Evolutionary conservation across 2,888 invertebrate species (phyloP).

Genomic region (Macroteleia sp.): DNA sequence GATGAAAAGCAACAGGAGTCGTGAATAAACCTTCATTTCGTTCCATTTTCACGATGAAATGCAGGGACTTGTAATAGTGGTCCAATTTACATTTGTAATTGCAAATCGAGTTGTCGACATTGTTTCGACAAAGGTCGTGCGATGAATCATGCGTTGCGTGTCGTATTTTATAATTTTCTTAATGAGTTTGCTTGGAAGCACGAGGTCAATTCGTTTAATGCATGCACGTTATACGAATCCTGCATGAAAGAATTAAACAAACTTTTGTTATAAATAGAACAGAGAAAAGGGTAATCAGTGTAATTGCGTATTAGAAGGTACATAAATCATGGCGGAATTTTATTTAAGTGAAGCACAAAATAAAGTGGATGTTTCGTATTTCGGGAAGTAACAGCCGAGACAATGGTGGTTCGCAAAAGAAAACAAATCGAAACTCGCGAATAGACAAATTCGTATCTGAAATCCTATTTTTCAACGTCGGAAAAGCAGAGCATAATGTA

Average conservation of each 20-base stretch:
- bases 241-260: conserved; percentile 36
- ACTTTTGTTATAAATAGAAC: conserved; percentile 10
- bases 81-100: conserved; percentile 59
- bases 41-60: conserved; percentile 22
- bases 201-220: conserved; percentile 59
- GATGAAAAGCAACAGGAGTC: not conserved
- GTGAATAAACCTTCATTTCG: conserved; percentile 30
- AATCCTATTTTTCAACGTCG: conserved; percentile 28
- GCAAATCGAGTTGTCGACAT: conserved; percentile 57
- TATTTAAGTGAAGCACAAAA: not conserved
- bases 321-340: conserved; percentile 1
- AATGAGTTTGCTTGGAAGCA: conserved; percentile 49
- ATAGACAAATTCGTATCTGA: conserved; percentile 32
- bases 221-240: conserved; percentile 18
- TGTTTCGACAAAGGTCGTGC: conserved; percentile 55
- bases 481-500: conserved; percentile 60
- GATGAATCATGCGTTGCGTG: conserved; percentile 63
- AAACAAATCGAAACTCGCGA: conserved; percentile 31
- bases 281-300: conserved; percentile 16
- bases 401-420: not conserved
- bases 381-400: not conserved
- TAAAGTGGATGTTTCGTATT: not conserved
- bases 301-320: too few relatives aligned
- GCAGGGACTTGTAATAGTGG: conserved; percentile 31
- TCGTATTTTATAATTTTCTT: conserved; percentile 54